Evolutionary conservation across 2,888 invertebrate species (phyloP).

Genomic region (Oithona nana): DNA sequence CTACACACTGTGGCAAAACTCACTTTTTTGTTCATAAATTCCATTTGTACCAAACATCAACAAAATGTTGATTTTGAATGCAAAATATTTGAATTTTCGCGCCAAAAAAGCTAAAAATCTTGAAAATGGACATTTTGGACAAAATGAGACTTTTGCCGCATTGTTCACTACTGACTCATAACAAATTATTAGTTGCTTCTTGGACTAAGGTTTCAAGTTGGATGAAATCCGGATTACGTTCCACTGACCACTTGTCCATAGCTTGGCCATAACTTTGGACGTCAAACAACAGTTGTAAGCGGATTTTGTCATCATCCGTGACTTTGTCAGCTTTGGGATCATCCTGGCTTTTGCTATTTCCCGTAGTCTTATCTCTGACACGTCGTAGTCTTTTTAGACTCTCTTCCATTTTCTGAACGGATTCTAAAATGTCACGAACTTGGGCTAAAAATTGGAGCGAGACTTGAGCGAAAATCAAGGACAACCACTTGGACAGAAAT

Average conservation of each 20-base stretch:
- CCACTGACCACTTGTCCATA: not conserved
- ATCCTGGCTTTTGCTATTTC: not conserved
- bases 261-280: slow-evolving; percentile 30
- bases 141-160: too few species aligned
- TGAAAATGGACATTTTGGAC: too few species aligned
- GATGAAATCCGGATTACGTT: too few species aligned
- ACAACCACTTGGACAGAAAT: slow-evolving; percentile 22
- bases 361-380: slow-evolving; percentile 43
- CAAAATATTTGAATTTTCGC: too few species aligned
- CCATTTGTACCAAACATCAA: too few species aligned
- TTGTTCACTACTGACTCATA: too few species aligned
- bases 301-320: slow-evolving; percentile 82
- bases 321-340: slow-evolving; percentile 23
- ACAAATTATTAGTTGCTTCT: too few species aligned
- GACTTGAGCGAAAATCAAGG: slow-evolving; percentile 23
- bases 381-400: slow-evolving; percentile 73
- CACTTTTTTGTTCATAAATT: too few species aligned
- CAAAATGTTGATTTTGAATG: too few species aligned
- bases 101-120: too few species aligned
- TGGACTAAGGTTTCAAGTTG: too few species aligned
- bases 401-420: slow-evolving; percentile 87
- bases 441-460: slow-evolving; percentile 33
- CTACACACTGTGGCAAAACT: too few species aligned
- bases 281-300: slow-evolving; percentile 70
- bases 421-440: slow-evolving; percentile 69